Percentiles rank a stretch among this genome's conserved stretches.
Evolutionary conservation across 2,113 vertebrate species (phyloP).

Genomic region (Sterrhoptilus dennistouni): DNA sequence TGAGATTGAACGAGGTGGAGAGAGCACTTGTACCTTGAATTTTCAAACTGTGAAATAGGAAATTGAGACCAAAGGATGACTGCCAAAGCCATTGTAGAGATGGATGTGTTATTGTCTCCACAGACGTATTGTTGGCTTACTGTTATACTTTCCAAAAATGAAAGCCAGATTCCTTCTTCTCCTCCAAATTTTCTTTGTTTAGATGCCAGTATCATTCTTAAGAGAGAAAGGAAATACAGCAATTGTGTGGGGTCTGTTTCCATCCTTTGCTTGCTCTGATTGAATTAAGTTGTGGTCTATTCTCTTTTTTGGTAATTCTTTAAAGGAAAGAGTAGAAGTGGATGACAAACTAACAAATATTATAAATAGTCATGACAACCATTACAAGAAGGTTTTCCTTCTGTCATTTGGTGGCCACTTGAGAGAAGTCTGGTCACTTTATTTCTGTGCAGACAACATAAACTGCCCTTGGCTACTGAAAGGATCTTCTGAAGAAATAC

Average conservation of each 20-base stretch:
- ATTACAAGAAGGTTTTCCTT: not conserved
- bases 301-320: not conserved
- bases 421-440: not conserved
- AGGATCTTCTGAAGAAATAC: not conserved
- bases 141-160: constrained; percentile 2
- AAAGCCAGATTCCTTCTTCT: constrained; percentile 26
- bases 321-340: not conserved
- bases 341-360: not conserved
- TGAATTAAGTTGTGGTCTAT: not conserved
- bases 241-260: not conserved
- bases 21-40: not conserved
- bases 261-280: not conserved
- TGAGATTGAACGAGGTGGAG: not conserved
- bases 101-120: not conserved
- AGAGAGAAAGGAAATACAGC: not conserved
- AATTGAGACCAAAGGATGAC: not conserved
- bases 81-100: not conserved
- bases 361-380: not conserved
- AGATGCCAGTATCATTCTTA: not conserved
- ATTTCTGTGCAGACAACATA: not conserved
- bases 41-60: not conserved
- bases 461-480: not conserved
- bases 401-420: not conserved
- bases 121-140: not conserved
- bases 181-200: constrained; percentile 11